Base-by-base conservation (phyloP, 2,797 vertebrate genomes). In the Coccyzus lansbergi region DNA sequence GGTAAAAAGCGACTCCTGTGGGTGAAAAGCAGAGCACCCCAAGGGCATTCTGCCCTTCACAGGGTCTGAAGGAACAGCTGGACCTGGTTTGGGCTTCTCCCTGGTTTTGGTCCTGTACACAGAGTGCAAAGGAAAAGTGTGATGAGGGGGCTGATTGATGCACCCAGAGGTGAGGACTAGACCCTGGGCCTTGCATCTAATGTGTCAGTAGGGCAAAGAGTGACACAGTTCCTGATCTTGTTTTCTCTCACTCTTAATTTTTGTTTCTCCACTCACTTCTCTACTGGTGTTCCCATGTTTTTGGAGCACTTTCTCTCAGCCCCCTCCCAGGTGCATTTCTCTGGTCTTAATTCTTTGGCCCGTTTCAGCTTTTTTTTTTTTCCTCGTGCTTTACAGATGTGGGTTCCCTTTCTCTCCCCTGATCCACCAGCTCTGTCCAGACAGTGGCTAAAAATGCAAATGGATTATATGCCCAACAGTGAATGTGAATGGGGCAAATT, bases 1-100 rank as follows among this genome's bases (percentile, higher is more conserved):
- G 36, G 40, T 26, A 48, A 55, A 67, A 90, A 51, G 17, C 69
- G 53, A 53, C 29, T 5, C 18, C 22, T 0, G 0, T 25, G 33
- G 22, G 6, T 0, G 1, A 75, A 69, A 64, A 0, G 0, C 12
- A 55, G 68, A 83, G 75, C 26, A 44, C 4, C 58, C 33, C 51
- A 36, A 55, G 68, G 29, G 14, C 46, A n/a, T 46, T 46, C 29
- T 33, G 21, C 40, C 25, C 67, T 82, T 76, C 29, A 38, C 21
- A 25, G 67, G 34, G 4, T 62, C 33, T 55, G 38, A 74, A 74
- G 53, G 20, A 76, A 25, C 10, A 64, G 8, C 46, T 74, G 40
- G 11, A 74, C 40, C 33, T 46, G 52, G 28, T 40, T 77, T 44
- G 7, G 6, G 4, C 20, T 10, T 4, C 24, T 12, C 7, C 29